Evolutionary conservation across 2,888 invertebrate species (phyloP), one percentile per base, ranked within the genome.

Genomic region (Diabrotica balteata): DNA sequence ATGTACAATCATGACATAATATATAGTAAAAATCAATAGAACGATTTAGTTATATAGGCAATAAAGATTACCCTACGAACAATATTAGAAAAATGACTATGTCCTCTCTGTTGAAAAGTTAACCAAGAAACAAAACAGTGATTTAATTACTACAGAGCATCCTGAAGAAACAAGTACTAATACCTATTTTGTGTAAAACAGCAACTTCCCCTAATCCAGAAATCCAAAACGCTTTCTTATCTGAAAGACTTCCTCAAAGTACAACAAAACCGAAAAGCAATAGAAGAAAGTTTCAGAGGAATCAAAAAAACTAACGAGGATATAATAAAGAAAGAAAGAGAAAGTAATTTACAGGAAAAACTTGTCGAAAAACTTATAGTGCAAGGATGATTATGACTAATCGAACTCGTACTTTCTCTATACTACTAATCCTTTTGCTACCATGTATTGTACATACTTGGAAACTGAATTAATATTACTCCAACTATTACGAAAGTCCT

Each of bases 361-460:
- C 47, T 70, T 4, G 65, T 68, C 0, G 71, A 71, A 45, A 71
- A 66, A 54, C 70, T 8, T 60, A 70, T 53, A 71, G 71, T 63
- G 71, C 73, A 71, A 72, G 61, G 73, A 73, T 54, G 70, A 72
- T 59, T 73, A 69, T 17, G 67, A 73, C 55, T 72, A 67, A 59
- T 61, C 72, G 7, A 67, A 66, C 64, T 72, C 73, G 1, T 59
- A 70, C 7, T 61, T 71, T 11, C 53, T 68, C 10, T 49, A 67
- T 8, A 63, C 71, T 22, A 62, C 73, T 1, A 70, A n/a, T n/a
- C n/a, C n/a, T 65, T 4, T 50, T 62, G 9, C 66, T 43, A 60
- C 54, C 45, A 17, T 44, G 8, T 22, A n/a, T 43, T 43, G 44
- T 44, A 52, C 45, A 52, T 22, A 51, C 50, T n/a, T n/a, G 9